phyloP scores from a whole-genome alignment of 2,797 vertebrate species.

The Tragelaphus oryx region DNA sequence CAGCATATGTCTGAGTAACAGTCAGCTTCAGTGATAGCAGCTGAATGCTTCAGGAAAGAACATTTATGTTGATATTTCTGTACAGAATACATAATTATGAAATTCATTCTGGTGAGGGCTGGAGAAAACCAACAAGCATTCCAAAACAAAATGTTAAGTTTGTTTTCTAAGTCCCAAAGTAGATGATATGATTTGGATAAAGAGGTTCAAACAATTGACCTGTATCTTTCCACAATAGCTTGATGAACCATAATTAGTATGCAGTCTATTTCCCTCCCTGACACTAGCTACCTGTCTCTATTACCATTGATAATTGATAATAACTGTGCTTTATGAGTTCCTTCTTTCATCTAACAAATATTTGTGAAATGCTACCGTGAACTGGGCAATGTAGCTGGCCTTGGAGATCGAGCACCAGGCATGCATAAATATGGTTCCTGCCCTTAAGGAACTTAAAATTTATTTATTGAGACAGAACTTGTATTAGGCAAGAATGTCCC shows the following conservation, averaged over 20 bases:
- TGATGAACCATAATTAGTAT: neutral
- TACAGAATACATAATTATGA: conserved; percentile 59
- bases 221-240: neutral
- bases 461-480: neutral
- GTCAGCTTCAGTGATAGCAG: conserved; percentile 53
- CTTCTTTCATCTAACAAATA: neutral
- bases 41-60: conserved; percentile 53
- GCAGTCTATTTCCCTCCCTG: neutral
- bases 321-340: neutral
- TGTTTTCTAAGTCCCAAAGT: neutral
- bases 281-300: neutral
- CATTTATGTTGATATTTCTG: conserved; percentile 64
- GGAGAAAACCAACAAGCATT: conserved; percentile 36
- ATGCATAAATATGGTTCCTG: neutral
- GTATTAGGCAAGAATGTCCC: neutral
- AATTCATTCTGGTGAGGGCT: conserved; percentile 25
- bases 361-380: neutral
- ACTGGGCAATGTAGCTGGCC: neutral
- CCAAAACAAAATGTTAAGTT: neutral
- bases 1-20: conserved; percentile 65
- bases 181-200: neutral
- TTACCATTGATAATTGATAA: neutral
- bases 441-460: neutral
- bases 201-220: neutral
- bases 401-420: neutral